Percentiles rank a stretch among this genome's conserved stretches.
These are phyloP conservation scores for Chiroxiphia lanceolata DNA, from an alignment of 2,797 vertebrate genomes.

Conservation along the genomic window DNA sequence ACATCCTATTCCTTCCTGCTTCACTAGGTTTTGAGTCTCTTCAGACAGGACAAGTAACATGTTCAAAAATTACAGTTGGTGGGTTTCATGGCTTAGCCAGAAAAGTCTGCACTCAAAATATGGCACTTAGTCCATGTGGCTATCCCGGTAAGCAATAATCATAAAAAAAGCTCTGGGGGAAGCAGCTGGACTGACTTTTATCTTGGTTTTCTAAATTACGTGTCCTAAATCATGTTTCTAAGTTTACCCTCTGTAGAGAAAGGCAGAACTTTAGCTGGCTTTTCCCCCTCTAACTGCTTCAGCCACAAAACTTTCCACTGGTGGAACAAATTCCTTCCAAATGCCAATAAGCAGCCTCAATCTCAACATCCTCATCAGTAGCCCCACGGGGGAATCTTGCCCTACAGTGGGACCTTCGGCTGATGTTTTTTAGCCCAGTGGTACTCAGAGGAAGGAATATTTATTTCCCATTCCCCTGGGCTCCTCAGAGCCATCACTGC, in stretches of 20 bases:
- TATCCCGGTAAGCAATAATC: neutral
- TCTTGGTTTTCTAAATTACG: constrained; percentile 35
- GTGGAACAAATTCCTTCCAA: constrained; percentile 16
- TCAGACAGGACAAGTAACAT: neutral
- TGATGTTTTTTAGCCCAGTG: neutral
- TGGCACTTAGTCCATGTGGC: neutral
- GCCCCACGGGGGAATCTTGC: fast-evolving
- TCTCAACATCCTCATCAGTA: neutral
- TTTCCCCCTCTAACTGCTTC: neutral
- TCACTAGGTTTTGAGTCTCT: neutral
- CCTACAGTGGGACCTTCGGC: fast-evolving
- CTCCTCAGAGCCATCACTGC: neutral
- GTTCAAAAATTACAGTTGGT: neutral
- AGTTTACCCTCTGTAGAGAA: neutral
- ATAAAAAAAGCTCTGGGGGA: neutral
- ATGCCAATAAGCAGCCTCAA: neutral
- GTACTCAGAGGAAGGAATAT: neutral
- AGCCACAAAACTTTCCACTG: constrained; percentile 31
- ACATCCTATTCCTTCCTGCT: neutral
- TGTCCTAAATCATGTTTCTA: neutral
- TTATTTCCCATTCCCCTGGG: neutral
- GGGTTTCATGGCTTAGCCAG: neutral
- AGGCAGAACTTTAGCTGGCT: neutral
- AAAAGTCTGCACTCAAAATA: neutral
- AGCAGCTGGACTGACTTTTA: constrained; percentile 25